These are phyloP conservation scores for Tangara arthus DNA, from an alignment of 2,797 vertebrate species.

Conservation along the genomic window DNA sequence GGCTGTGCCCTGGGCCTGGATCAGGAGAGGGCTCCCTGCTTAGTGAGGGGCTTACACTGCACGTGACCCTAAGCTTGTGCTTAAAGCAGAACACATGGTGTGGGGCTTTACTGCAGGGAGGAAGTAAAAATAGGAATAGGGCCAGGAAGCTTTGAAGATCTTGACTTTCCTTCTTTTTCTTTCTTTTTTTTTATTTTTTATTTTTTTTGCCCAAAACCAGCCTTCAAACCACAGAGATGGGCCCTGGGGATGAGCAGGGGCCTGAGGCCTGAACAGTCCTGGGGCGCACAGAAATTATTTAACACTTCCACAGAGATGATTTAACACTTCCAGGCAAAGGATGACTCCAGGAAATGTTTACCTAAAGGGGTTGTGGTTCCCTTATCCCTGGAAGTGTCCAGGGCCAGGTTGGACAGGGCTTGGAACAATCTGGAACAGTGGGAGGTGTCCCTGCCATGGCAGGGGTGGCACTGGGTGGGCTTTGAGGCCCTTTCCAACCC, in stretches of 20 bases:
- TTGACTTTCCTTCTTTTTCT: neutral
- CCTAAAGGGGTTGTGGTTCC: neutral
- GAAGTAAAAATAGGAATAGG: neutral
- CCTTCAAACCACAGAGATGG: neutral
- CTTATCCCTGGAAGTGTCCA: neutral
- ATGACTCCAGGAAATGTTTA: neutral
- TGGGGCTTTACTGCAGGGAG: neutral
- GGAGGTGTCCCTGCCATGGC: neutral
- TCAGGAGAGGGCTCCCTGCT: neutral
- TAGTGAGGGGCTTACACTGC: neutral
- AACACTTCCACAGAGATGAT: neutral
- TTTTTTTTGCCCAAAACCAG: neutral
- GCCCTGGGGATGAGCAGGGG: neutral
- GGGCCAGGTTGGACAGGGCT: neutral
- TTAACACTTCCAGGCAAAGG: neutral
- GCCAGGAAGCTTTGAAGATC: neutral
- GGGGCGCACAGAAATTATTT: neutral
- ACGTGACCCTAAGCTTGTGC: neutral
- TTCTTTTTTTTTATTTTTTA: neutral
- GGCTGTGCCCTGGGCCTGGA: neutral
- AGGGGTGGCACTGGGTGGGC: rapidly evolving
- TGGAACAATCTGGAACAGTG: rapidly evolving
- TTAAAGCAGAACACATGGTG: neutral
- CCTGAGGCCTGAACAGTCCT: neutral
- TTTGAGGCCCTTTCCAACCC: neutral